phyloP scores from a whole-genome alignment of 2,113 vertebrate genomes.

The Vireo altiloquus region DNA sequence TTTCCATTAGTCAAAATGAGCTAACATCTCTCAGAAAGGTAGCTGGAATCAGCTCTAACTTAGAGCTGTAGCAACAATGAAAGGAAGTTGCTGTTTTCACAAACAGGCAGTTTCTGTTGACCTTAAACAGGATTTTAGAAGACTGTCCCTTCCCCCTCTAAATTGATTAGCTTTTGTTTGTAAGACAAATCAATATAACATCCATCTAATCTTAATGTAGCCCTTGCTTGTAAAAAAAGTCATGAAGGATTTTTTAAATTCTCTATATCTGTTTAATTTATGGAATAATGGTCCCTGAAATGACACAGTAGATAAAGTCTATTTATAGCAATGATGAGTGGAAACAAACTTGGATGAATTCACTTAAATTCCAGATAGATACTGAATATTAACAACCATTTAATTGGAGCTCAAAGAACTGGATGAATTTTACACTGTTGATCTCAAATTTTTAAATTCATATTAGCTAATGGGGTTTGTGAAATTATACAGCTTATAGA shows the following conservation, averaged over 20 bases:
- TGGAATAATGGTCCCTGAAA: background rate
- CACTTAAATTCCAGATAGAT: slow-evolving; percentile 14
- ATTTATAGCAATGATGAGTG: slow-evolving; percentile 16
- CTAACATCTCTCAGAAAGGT: background rate
- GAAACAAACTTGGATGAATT: slow-evolving; percentile 9
- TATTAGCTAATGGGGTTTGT: slow-evolving; percentile 29
- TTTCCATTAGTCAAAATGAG: background rate
- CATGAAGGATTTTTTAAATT: background rate
- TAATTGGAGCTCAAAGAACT: slow-evolving; percentile 40
- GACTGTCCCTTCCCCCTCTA: background rate
- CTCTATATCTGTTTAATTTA: background rate
- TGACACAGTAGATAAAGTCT: background rate
- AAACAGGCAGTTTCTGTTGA: background rate
- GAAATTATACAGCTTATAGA: slow-evolving; percentile 38
- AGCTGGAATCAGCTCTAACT: background rate
- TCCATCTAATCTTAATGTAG: background rate
- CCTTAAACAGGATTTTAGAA: background rate
- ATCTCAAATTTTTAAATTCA: slow-evolving; percentile 40
- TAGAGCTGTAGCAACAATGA: background rate
- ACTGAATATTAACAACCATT: slow-evolving; percentile 5
- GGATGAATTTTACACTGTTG: slow-evolving; percentile 29
- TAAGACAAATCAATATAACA: background rate
- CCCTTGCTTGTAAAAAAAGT: background rate
- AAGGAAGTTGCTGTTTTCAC: background rate
- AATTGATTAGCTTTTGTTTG: background rate